Evolutionary conservation across 2,888 invertebrate genomes (phyloP), one percentile per base, ranked within the genome.

Genomic region (Troides oblongomaculatus): DNA sequence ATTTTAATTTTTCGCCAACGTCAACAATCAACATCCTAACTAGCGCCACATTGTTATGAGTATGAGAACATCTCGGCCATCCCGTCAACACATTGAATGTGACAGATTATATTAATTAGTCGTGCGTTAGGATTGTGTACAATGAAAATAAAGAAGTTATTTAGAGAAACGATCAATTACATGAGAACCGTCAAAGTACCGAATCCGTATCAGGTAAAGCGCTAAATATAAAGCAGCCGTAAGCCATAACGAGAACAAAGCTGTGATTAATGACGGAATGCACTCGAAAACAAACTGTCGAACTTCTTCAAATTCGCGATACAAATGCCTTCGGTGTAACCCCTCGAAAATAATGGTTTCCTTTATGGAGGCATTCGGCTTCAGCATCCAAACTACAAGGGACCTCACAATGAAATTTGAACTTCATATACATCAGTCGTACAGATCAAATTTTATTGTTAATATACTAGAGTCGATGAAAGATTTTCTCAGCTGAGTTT

Each of bases 261-360:
- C 90, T 89, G 88, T 92, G 89, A 91, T 92, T 89, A 90, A 92
- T 93, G 90, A 90, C 82, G 78, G 90, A 92, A 92, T 93, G 93
- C 93, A 93, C 93, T 93, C 88, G 91, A 88, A 87, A 88, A 90
- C 92, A 90, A 91, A 92, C 92, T 92, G 92, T 92, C 92, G 92
- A 92, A 92, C 88, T 92, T 91, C 91, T 90, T 92, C 92, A 91
- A 92, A 92, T 90, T 85, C 90, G 80, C 89, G 81, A 90, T 91
- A 92, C 92, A 92, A 92, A 92, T 89, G 90, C 87, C 85, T 85
- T 83, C 80, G 79, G 83, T 85, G 85, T 88, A 88, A 88, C 90
- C 89, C 89, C 87, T 87, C 89, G 86, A 79, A 90, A 92, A 92
- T 92, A 92, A 92, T 92, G 90, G 91, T 89, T 92, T 91, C 92